Evolutionary conservation across 2,888 invertebrate genomes (phyloP).

Genomic region (Ischnus inquisitorius): DNA sequence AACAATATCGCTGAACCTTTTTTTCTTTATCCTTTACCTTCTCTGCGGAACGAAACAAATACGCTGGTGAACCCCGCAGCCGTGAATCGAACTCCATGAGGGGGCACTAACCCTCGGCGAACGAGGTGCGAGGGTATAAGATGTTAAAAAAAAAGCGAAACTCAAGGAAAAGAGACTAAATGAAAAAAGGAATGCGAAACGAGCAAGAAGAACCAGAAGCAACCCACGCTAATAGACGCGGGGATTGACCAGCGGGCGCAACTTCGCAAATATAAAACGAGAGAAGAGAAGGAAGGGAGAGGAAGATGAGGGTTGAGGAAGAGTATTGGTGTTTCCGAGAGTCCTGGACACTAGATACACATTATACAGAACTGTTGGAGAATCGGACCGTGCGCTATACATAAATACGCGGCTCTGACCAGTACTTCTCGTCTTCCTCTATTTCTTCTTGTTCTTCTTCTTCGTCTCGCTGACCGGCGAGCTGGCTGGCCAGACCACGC

Average conservation of each 20-base stretch:
- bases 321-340: constrained; percentile 52
- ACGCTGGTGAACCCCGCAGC: background rate
- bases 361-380: constrained; percentile 43
- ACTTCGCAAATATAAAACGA: constrained; percentile 35
- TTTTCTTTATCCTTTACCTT: constrained; percentile 8
- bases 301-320: constrained; percentile 30
- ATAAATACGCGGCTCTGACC: constrained; percentile 60
- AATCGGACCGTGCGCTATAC: constrained; percentile 53
- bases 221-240: constrained; percentile 61
- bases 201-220: constrained; percentile 55
- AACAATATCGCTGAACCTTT: background rate
- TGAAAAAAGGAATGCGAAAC: constrained; percentile 42
- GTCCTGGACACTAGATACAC: constrained; percentile 21
- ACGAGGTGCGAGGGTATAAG: constrained; percentile 60
- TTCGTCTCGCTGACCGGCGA: constrained; percentile 51
- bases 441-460: constrained; percentile 23
- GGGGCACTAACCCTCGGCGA: constrained; percentile 65
- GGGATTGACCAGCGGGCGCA: constrained; percentile 27
- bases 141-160: constrained; percentile 11
- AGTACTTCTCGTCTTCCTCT: constrained; percentile 41
- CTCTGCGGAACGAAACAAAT: background rate
- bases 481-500: constrained; percentile 51
- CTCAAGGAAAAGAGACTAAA: constrained; percentile 11
- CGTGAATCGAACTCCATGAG: constrained; percentile 45
- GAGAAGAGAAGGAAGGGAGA: constrained; percentile 22